Conservation (phyloP, 1,140 invertebrate species). For the Ladona fulva region DNA sequence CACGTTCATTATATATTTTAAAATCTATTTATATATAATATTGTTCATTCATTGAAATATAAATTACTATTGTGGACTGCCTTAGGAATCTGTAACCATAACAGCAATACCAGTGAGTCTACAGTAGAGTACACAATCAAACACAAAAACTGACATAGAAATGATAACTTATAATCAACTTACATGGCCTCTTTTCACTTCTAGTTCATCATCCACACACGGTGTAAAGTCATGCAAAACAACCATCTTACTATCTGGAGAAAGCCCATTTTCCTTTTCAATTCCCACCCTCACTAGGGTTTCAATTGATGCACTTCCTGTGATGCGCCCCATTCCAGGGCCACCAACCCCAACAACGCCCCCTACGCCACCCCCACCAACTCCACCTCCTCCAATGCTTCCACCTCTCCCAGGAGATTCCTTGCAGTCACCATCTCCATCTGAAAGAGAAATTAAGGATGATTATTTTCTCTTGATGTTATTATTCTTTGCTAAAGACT, state of each 20-base stretch:
- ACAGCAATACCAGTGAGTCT: no score
- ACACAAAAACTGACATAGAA: background rate
- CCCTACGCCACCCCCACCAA: slow-evolving; percentile 29
- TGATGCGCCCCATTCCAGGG: slow-evolving; percentile 76
- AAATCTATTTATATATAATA: no score
- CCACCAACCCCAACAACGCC: slow-evolving; percentile 40
- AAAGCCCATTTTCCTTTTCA: slow-evolving; percentile 85
- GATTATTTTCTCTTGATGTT: slow-evolving; percentile 14
- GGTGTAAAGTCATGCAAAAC: slow-evolving; percentile 90
- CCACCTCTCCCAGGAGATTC: slow-evolving; percentile 36
- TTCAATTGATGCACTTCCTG: slow-evolving; percentile 89
- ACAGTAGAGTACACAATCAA: no score
- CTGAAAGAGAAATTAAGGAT: background rate
- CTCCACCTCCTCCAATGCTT: slow-evolving; percentile 29
- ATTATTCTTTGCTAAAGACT: background rate
- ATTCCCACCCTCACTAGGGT: slow-evolving; percentile 88
- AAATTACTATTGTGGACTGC: no score
- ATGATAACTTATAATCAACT: slow-evolving; percentile 22
- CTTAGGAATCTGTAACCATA: no score
- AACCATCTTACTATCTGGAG: slow-evolving; percentile 89
- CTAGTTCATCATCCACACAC: slow-evolving; percentile 88
- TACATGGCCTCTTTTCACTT: slow-evolving; percentile 62
- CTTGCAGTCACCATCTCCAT: slow-evolving; percentile 29
- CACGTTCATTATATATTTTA: no score
- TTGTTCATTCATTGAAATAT: no score